These are phyloP conservation scores for Pleuronectes platessa DNA, from an alignment of 2,113 vertebrate genomes.

Conservation along the genomic window DNA sequence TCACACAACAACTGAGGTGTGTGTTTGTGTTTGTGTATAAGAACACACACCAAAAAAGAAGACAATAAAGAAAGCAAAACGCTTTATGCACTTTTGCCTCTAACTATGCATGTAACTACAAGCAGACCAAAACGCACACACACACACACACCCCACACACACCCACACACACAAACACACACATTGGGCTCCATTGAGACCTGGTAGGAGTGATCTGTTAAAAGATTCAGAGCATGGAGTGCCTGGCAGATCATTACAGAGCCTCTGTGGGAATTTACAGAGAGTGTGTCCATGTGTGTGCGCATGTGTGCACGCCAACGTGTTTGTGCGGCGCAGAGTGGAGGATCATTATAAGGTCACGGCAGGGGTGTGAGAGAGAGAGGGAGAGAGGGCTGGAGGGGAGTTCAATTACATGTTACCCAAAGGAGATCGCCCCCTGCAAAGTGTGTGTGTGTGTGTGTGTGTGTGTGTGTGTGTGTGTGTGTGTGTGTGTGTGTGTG, in stretches of 20 bases:
- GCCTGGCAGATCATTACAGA: conserved; percentile 65
- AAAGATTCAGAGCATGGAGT: conserved; percentile 62
- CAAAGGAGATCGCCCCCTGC: conserved; percentile 30
- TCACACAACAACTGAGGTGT: neutral
- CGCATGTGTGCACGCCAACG: neutral
- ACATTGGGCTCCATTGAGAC: conserved; percentile 33
- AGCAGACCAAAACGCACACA: neutral
- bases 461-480: conserved; percentile 23
- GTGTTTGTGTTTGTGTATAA: neutral
- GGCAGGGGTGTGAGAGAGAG: conserved; percentile 46
- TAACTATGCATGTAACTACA: neutral
- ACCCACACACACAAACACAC: conserved; percentile 8
- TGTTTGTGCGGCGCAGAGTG: conserved; percentile 15
- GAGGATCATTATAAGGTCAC: conserved; percentile 69
- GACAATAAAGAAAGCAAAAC: neutral
- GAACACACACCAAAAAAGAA: neutral
- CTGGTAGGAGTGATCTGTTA: conserved; percentile 51
- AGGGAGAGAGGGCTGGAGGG: conserved; percentile 3
- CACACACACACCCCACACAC: conserved; percentile 16
- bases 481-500: conserved; percentile 18
- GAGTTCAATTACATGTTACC: conserved; percentile 57
- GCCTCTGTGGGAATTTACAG: conserved; percentile 48
- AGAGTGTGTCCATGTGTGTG: neutral
- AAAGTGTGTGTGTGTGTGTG: conserved; percentile 20
- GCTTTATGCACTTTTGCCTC: neutral